phyloP scores from a whole-genome alignment of 2,888 invertebrate genomes.

The Drosophila peninsularis region DNA sequence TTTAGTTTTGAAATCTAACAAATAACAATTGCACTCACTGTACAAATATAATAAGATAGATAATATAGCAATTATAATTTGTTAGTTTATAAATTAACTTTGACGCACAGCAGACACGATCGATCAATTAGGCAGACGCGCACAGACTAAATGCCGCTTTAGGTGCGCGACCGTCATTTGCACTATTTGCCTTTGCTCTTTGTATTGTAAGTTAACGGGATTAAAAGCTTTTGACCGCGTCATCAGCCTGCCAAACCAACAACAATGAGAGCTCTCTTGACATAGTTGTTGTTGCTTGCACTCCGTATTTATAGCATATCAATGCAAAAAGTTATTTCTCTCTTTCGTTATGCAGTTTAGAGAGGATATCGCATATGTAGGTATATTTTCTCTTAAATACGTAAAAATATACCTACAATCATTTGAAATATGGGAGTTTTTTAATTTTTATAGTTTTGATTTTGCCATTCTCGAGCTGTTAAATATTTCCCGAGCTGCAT shows the following conservation, averaged over 20 bases:
- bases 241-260: background rate
- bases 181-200: background rate
- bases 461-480: background rate
- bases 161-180: background rate
- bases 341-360: too few species aligned
- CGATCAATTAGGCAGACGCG: conserved; percentile 1
- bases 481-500: conserved; percentile 53
- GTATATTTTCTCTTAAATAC: background rate
- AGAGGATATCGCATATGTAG: too few species aligned
- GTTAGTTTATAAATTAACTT: background rate
- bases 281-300: background rate
- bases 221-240: background rate
- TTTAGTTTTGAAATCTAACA: background rate
- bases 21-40: background rate
- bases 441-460: conserved; percentile 18
- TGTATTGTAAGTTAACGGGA: background rate
- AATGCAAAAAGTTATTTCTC: background rate
- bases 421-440: too few species aligned
- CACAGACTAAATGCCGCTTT: background rate
- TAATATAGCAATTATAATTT: background rate
- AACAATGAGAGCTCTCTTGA: background rate
- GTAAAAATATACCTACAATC: too few species aligned
- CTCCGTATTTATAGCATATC: background rate
- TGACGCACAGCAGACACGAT: background rate
- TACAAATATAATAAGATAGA: background rate